Conservation (phyloP, 2,797 vertebrate genomes). For the Eulemur rubriventer region DNA sequence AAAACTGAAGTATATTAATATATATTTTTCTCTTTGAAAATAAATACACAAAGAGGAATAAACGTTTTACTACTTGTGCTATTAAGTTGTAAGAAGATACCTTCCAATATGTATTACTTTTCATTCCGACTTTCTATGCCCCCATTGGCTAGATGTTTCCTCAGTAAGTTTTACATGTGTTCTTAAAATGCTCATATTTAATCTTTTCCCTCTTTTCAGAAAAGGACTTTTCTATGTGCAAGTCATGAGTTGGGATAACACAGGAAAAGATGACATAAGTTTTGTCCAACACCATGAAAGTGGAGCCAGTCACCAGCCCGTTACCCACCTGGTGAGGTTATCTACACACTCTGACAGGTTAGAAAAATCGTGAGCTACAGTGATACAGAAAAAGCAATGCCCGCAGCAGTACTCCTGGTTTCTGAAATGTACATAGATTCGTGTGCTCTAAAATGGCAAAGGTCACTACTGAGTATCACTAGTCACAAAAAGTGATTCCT, state of each 20-base stretch:
- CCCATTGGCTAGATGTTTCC: neutral
- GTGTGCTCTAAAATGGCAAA: neutral
- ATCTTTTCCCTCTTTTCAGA: neutral
- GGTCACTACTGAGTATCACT: neutral
- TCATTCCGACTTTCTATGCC: neutral
- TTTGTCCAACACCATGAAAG: neutral
- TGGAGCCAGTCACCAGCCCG: neutral
- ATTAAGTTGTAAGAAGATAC: neutral
- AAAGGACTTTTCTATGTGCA: neutral
- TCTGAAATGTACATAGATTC: neutral
- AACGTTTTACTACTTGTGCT: neutral
- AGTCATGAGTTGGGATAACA: neutral
- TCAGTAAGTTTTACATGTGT: neutral
- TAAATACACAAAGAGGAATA: neutral
- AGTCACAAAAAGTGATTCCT: neutral
- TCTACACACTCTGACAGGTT: neutral
- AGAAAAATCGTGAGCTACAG: neutral
- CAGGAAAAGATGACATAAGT: neutral
- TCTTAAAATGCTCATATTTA: neutral
- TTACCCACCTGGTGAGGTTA: neutral
- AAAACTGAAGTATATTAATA: neutral
- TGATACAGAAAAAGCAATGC: neutral
- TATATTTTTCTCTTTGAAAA: neutral
- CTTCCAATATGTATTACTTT: neutral
- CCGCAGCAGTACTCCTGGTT: neutral